phyloP scores from a whole-genome alignment of 2,797 vertebrate genomes.

The Poeciliopsis turneri region DNA sequence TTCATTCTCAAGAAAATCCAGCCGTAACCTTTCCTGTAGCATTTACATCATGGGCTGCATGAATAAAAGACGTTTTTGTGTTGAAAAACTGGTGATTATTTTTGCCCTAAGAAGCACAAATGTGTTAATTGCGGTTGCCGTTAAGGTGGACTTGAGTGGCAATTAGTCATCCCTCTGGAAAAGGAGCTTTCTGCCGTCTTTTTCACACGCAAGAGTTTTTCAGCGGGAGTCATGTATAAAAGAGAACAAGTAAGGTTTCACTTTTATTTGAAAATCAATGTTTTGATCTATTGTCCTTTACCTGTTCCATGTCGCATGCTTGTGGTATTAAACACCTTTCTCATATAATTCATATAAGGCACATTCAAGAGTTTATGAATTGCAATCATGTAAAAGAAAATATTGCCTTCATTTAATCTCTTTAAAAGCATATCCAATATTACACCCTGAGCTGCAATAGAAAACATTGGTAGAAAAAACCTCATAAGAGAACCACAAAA shows the following conservation, averaged over 20 bases:
- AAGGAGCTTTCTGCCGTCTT: constrained; percentile 8
- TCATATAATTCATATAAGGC: constrained; percentile 20
- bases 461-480: not conserved
- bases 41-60: constrained; percentile 64
- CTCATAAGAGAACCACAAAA: not conserved
- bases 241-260: not conserved
- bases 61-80: constrained; percentile 58
- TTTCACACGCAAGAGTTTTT: not conserved
- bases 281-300: not conserved
- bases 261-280: not conserved
- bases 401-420: constrained; percentile 12
- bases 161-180: constrained; percentile 20
- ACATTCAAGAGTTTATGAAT: constrained; percentile 37
- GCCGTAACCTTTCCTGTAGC: constrained; percentile 45
- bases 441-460: not conserved
- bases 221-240: not conserved
- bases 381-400: not conserved
- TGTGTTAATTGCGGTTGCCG: constrained; percentile 45
- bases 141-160: constrained; percentile 35
- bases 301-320: not conserved
- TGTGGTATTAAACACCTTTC: constrained; percentile 12
- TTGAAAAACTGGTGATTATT: constrained; percentile 64
- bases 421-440: constrained; percentile 10
- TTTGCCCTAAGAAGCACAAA: constrained; percentile 56
- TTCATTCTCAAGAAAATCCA: constrained; percentile 59